Base-by-base conservation (phyloP, 2,888 invertebrate species). In the Plagiodera versicolora region DNA sequence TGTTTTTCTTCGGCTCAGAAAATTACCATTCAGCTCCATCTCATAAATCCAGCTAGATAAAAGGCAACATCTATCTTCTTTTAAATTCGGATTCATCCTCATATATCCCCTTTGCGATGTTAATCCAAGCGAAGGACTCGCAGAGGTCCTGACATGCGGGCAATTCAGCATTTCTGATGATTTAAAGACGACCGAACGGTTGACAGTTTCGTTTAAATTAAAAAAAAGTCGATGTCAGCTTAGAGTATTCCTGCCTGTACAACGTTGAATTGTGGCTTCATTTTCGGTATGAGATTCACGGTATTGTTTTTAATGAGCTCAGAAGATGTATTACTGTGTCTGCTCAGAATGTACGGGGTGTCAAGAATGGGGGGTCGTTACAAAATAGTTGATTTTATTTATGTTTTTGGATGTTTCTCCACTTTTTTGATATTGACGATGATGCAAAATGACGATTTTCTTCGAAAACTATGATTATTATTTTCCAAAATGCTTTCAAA, bases 1-100 rank as follows among this genome's bases (percentile, higher is more conserved):
- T n/a, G n/a, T n/a, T n/a, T n/a, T n/a, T n/a, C n/a, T n/a, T 24
- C 24, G 24, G 24, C n/a, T n/a, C n/a, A n/a, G 24, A 39, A 61
- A 75, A 76, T 77, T 77, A 78, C 78, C 78, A 78, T 78, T 76
- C 72, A 70, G 75, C 72, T 72, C 75, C 14, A 75, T 72, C 77
- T 74, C 78, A 79, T 79, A 79, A 78, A 79, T 78, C 77, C 74
- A 73, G 75, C 73, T 74, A 78, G 77, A 79, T 79, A 79, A 78
- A 78, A 77, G 74, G 75, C 72, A 71, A 77, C 78, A 79, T 79
- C 79, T 77, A 79, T 79, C 79, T 79, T 79, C 78, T 78, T 79
- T 78, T 78, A 76, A 78, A 78, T 72, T 68, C 72, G 72, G 73
- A 75, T 77, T 77, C 76, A 75, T 77, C 75, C 75, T 74, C 77